phyloP scores from a whole-genome alignment of 2,797 vertebrate species.

The Hylomyscus alleni region DNA sequence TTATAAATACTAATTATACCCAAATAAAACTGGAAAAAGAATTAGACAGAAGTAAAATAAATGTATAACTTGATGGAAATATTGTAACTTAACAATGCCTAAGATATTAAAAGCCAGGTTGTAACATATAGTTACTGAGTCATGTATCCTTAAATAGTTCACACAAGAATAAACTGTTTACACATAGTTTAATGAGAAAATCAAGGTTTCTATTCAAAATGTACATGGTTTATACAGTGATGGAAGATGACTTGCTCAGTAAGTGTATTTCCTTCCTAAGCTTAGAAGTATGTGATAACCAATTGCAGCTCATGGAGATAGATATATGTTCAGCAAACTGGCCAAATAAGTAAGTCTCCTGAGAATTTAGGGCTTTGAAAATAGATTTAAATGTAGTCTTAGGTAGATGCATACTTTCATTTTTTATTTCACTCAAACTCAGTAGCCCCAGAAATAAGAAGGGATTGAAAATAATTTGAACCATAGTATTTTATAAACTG shows the following conservation, averaged over 20 bases:
- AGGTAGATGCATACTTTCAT: slow-evolving; percentile 31
- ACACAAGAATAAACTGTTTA: not conserved
- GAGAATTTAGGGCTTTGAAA: slow-evolving; percentile 49
- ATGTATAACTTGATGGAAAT: not conserved
- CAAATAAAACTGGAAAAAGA: not conserved
- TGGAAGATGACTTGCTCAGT: not conserved
- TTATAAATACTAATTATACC: not conserved
- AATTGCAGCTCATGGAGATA: not conserved
- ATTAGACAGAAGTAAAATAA: not conserved
- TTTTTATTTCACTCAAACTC: not conserved
- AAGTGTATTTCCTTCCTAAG: not conserved
- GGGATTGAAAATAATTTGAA: not conserved
- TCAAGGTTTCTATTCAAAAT: not conserved
- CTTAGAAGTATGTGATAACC: not conserved
- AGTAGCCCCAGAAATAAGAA: not conserved
- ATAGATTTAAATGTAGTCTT: slow-evolving; percentile 42
- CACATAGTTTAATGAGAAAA: not conserved
- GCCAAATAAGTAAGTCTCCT: slow-evolving; percentile 22
- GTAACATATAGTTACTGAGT: not conserved
- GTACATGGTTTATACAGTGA: not conserved
- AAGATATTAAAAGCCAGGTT: not conserved
- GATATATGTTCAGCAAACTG: slow-evolving; percentile 11
- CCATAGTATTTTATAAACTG: slow-evolving; percentile 6
- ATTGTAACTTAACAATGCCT: not conserved
- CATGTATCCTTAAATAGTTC: slow-evolving; percentile 4